Conservation (phyloP, 2,113 vertebrate species). For the Tonatia bakeri region DNA sequence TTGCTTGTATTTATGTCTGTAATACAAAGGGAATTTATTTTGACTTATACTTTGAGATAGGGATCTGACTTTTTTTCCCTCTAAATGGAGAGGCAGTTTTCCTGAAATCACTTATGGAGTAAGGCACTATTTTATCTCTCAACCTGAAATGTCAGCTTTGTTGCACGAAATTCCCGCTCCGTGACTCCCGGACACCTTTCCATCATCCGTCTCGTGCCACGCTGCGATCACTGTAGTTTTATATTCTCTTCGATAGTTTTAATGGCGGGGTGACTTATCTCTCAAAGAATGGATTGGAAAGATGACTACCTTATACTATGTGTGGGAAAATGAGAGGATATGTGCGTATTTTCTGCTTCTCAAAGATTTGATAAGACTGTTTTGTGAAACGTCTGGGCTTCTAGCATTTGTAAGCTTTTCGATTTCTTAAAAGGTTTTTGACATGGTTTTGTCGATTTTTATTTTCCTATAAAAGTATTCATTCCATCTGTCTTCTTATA, state of each 20-base stretch:
- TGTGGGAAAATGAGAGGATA: neutral
- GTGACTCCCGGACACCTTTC: neutral
- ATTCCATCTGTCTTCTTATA: neutral
- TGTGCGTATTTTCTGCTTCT: neutral
- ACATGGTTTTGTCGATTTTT: neutral
- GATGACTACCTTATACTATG: neutral
- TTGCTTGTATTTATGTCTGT: neutral
- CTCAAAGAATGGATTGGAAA: neutral
- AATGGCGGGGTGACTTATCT: neutral
- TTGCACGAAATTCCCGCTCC: neutral
- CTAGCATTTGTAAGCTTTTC: neutral
- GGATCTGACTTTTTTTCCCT: neutral
- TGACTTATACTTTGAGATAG: neutral
- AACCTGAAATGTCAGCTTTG: neutral
- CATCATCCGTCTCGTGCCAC: neutral
- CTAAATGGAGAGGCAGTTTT: neutral
- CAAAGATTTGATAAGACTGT: neutral
- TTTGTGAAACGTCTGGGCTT: neutral
- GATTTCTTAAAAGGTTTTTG: neutral
- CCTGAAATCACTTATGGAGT: neutral
- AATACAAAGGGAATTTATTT: slow-evolving; percentile 15
- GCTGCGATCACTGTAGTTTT: neutral
- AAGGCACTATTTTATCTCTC: neutral
- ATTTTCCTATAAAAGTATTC: neutral
- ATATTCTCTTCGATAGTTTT: neutral